Evolutionary conservation across 2,888 invertebrate species (phyloP).

Genomic region (Erpobdella octoculata): DNA sequence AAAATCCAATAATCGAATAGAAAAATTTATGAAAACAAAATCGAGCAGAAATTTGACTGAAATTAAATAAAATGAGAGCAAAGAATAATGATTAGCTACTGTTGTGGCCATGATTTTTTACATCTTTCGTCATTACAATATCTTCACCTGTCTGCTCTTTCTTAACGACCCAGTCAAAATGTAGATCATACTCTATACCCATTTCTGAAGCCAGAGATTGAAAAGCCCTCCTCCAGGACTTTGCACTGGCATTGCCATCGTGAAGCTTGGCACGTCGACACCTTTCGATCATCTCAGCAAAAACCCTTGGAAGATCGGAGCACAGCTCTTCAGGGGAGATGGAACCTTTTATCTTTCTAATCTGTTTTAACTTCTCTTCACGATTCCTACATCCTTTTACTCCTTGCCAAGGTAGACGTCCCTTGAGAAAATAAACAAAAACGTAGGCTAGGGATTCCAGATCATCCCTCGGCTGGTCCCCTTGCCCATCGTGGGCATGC

Average conservation of each 20-base stretch:
- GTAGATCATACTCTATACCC: constrained; percentile 25
- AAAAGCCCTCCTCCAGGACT: constrained; percentile 26
- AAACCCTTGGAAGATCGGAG: constrained; percentile 32
- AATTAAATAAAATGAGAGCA: too few relatives aligned
- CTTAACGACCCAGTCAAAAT: constrained; percentile 30
- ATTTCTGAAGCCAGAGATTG: constrained; percentile 13
- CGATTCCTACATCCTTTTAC: constrained; percentile 5
- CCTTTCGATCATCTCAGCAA: constrained; percentile 30
- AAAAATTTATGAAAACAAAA: too few relatives aligned
- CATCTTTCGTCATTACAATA: too few relatives aligned
- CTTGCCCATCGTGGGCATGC: constrained; percentile 30
- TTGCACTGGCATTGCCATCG: constrained; percentile 14
- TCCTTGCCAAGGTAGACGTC: constrained; percentile 37
- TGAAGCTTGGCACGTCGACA: constrained; percentile 22
- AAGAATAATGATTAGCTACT: too few relatives aligned
- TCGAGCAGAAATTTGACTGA: too few relatives aligned
- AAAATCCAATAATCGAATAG: too few relatives aligned
- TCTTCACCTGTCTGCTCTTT: constrained; percentile 27
- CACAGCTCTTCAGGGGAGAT: constrained; percentile 28
- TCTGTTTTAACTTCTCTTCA: constrained; percentile 32
- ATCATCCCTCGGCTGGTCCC: constrained; percentile 33
- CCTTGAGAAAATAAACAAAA: constrained; percentile 33
- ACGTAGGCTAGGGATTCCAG: constrained; percentile 34
- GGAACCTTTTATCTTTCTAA: constrained; percentile 28
- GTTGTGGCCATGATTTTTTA: too few relatives aligned